Percentiles rank a stretch among this genome's conserved stretches.
phyloP scores from a whole-genome alignment of 30 jellyfish, hydroid and myxozoan species.

The Hydractinia echinata region DNA sequence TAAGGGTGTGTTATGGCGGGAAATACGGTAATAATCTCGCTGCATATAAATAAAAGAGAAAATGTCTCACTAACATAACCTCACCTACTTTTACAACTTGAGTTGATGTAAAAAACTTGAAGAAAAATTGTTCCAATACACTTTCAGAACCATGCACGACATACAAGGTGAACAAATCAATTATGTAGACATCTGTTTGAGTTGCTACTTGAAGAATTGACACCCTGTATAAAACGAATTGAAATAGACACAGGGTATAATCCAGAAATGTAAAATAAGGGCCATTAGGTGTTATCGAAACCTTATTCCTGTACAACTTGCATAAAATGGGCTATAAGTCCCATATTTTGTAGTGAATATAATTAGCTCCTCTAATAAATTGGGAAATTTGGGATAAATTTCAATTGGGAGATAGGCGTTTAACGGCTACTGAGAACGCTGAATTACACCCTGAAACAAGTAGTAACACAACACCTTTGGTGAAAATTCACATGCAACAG shows the following conservation, averaged over 20 bases:
- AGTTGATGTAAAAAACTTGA: conserved; percentile 58
- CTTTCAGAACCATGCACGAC: conserved; percentile 47
- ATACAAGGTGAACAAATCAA: conserved; percentile 60
- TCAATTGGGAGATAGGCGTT: too few relatives aligned
- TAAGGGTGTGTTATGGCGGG: not conserved
- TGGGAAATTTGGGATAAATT: too few relatives aligned
- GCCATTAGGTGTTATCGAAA: too few relatives aligned
- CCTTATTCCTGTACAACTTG: too few relatives aligned
- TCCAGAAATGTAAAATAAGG: too few relatives aligned
- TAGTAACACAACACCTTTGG: too few relatives aligned
- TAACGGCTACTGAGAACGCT: too few relatives aligned
- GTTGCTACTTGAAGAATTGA: conserved; percentile 87
- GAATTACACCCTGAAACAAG: too few relatives aligned
- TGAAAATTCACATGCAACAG: too few relatives aligned
- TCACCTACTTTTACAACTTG: conserved; percentile 43
- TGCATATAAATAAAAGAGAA: not conserved
- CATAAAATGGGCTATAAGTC: too few relatives aligned
- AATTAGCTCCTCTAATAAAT: too few relatives aligned
- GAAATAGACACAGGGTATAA: not conserved
- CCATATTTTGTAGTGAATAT: too few relatives aligned
- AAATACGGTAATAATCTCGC: not conserved
- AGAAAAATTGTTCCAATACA: conserved; percentile 45
- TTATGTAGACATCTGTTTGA: conserved; percentile 42
- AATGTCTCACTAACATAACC: not conserved
- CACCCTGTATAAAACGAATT: conserved; percentile 35